These are phyloP conservation scores for Pholis gunnellus DNA, from an alignment of 2,113 vertebrate genomes.

Conservation along the genomic window DNA sequence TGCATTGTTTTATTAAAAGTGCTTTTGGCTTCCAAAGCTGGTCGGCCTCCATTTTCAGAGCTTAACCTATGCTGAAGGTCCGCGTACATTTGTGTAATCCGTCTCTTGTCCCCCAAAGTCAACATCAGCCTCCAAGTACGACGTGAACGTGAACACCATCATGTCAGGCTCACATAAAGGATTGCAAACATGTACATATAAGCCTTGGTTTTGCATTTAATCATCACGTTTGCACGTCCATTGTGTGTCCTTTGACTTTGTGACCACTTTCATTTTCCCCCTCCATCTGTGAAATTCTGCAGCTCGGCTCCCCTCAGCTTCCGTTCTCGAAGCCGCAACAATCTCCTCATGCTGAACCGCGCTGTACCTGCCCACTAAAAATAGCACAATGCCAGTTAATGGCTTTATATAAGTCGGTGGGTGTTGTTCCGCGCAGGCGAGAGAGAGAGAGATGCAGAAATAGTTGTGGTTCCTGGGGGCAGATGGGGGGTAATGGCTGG, in stretches of 20 bases:
- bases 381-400: slow-evolving; percentile 72
- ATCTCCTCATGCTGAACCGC: slow-evolving; percentile 54
- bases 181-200: neutral
- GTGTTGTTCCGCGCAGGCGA: slow-evolving; percentile 39
- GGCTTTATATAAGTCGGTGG: slow-evolving; percentile 78
- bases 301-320: slow-evolving; percentile 20
- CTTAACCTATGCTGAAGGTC: slow-evolving; percentile 15
- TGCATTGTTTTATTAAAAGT: slow-evolving; percentile 30
- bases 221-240: neutral
- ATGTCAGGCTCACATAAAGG: neutral
- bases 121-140: neutral
- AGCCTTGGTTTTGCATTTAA: slow-evolving; percentile 6
- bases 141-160: neutral
- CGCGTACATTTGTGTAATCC: neutral
- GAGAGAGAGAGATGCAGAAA: slow-evolving; percentile 31
- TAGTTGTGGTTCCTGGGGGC: slow-evolving; percentile 43
- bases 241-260: slow-evolving; percentile 11
- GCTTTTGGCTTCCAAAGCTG: neutral
- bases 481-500: slow-evolving; percentile 27
- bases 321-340: slow-evolving; percentile 33
- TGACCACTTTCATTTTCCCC: neutral
- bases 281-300: slow-evolving; percentile 42
- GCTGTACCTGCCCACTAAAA: slow-evolving; percentile 74
- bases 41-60: slow-evolving; percentile 17
- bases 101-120: neutral